These are phyloP conservation scores for Tineola bisselliella DNA, from an alignment of 2,888 invertebrate genomes.

Conservation along the genomic window DNA sequence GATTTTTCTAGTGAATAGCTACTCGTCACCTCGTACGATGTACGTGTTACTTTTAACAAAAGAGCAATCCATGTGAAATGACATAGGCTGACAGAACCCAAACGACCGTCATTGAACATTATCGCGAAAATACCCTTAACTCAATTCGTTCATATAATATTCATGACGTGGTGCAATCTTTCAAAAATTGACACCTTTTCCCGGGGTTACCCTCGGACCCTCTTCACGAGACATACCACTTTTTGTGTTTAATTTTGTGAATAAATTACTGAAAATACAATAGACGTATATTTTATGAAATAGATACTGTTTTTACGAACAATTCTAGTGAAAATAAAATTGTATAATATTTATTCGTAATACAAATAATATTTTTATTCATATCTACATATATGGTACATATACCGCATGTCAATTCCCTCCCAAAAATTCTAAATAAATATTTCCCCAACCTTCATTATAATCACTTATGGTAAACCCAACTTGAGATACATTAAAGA, in stretches of 20 bases:
- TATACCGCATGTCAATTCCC: too few relatives aligned
- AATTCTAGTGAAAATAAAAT: too few relatives aligned
- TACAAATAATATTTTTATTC: too few relatives aligned
- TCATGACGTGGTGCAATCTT: conserved; percentile 66
- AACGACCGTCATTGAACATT: conserved; percentile 53
- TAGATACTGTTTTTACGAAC: too few relatives aligned
- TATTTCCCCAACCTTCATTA: neutral
- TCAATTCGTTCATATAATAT: conserved; percentile 66
- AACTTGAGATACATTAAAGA: conserved; percentile 37
- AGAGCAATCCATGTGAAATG: conserved; percentile 64
- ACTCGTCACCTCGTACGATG: conserved; percentile 15
- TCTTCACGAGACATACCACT: conserved; percentile 27
- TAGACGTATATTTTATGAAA: conserved; percentile 18
- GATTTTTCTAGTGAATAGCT: neutral
- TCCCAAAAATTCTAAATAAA: neutral
- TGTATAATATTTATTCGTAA: too few relatives aligned
- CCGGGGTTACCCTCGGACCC: conserved; percentile 34
- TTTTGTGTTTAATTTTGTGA: conserved; percentile 52
- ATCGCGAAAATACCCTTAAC: conserved; percentile 65
- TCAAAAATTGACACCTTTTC: conserved; percentile 68
- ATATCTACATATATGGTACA: too few relatives aligned
- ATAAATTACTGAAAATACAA: conserved; percentile 56
- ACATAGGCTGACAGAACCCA: conserved; percentile 63
- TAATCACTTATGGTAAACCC: neutral
- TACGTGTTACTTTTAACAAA: conserved; percentile 66